A percentile compares a stretch with the other conserved stretches of the same genome.
Evolutionary conservation across 64 coral and sea anemone genomes (phyloP).

Genomic region (Porites australiensis): DNA sequence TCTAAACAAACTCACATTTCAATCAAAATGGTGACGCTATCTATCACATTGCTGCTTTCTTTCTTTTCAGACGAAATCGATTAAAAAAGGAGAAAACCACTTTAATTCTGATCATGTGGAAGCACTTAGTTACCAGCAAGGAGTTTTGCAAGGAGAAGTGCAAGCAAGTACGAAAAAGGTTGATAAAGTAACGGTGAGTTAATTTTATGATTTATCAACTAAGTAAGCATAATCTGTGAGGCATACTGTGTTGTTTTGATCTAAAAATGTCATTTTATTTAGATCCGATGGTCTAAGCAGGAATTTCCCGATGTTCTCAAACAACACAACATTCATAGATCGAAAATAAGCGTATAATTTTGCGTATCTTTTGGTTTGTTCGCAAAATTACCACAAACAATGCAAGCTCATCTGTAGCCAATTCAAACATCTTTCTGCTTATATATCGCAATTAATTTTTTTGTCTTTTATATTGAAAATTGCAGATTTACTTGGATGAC

Average conservation of each 20-base stretch:
- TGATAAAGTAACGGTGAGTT: conserved; percentile 18
- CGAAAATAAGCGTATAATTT: no score
- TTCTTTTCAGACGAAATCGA: conserved; percentile 2
- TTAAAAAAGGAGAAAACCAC: conserved; percentile 9
- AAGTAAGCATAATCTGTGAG: no score
- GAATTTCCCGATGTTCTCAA: conserved; percentile 17
- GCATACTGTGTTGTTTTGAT: conserved; percentile 9
- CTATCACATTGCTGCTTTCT: neutral
- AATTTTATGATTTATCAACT: no score
- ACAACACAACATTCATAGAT: neutral
- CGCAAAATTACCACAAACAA: conserved; percentile 20
- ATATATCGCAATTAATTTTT: conserved; percentile 5
- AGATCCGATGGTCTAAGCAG: conserved; percentile 1
- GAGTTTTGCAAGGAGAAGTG: conserved; percentile 21
- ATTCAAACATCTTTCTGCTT: no score
- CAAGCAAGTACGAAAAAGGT: conserved; percentile 28
- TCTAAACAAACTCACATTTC: neutral
- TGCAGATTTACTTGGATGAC: no score
- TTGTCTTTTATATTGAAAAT: no score
- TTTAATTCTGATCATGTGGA: conserved; percentile 30
- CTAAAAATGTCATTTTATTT: neutral
- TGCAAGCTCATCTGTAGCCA: no score
- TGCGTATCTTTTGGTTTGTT: no score
- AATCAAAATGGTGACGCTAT: neutral
- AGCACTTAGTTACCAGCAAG: neutral